Conservation (phyloP, 2,797 vertebrate species). For the Selene dorsalis region DNA sequence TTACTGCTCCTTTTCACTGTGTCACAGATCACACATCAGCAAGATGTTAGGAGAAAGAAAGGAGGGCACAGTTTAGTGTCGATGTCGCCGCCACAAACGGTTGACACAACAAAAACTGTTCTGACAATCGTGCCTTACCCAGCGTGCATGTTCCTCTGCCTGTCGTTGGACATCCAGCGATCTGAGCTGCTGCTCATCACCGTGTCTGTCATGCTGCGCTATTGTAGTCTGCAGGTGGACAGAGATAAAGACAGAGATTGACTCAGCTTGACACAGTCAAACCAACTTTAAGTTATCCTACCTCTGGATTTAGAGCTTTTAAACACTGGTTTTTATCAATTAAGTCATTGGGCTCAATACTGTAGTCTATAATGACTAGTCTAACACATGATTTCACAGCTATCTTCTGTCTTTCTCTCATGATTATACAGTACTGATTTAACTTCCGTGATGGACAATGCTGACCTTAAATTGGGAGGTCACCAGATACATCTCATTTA, state of each 20-base stretch:
- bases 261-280: neutral
- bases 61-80: slow-evolving; percentile 42
- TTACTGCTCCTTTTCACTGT: slow-evolving; percentile 84
- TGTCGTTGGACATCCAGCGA: slow-evolving; percentile 80
- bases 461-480: slow-evolving; percentile 53
- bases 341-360: too few species aligned
- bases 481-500: slow-evolving; percentile 47
- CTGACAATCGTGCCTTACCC: slow-evolving; percentile 67
- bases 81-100: neutral
- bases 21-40: slow-evolving; percentile 57
- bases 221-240: slow-evolving; percentile 51
- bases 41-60: slow-evolving; percentile 52
- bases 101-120: slow-evolving; percentile 6
- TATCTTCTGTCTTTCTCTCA: slow-evolving; percentile 5
- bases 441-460: slow-evolving; percentile 27
- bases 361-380: too few species aligned
- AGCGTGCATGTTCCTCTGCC: slow-evolving; percentile 76
- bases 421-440: slow-evolving; percentile 48
- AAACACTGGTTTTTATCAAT: neutral
- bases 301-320: slow-evolving; percentile 3
- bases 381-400: neutral
- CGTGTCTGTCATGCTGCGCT: slow-evolving; percentile 82
- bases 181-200: slow-evolving; percentile 81
- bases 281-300: slow-evolving; percentile 6
- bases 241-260: slow-evolving; percentile 19